Evolutionary conservation across 1,140 invertebrate genomes (phyloP).

Genomic region (Holotrichia oblita): DNA sequence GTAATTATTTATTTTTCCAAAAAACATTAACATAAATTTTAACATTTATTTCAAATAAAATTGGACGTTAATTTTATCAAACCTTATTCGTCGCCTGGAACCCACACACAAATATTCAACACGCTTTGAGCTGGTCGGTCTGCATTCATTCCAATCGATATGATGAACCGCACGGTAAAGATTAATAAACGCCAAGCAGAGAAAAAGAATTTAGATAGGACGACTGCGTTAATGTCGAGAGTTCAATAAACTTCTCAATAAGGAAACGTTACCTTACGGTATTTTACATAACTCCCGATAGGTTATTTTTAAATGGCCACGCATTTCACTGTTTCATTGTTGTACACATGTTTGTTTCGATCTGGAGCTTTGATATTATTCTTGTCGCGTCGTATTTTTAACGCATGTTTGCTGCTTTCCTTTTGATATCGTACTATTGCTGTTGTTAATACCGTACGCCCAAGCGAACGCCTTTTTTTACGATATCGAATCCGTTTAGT

Average conservation of each 20-base stretch:
- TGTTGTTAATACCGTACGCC: neutral
- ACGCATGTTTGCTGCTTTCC: conserved; percentile 12
- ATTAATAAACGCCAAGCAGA: conserved; percentile 26
- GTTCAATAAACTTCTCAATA: conserved; percentile 31
- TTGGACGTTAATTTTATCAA: no score
- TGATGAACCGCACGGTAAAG: conserved; percentile 22
- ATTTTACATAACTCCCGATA: conserved; percentile 28
- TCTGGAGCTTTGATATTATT: conserved; percentile 23
- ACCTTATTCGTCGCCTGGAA: neutral
- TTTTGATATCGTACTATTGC: conserved; percentile 12
- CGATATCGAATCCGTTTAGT: neutral
- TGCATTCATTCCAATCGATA: conserved; percentile 21
- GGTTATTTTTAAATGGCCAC: conserved; percentile 22
- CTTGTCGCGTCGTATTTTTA: neutral
- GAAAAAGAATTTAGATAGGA: conserved; percentile 11
- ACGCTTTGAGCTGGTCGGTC: neutral
- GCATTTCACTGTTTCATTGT: conserved; percentile 27
- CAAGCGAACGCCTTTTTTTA: neutral
- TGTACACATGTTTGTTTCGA: conserved; percentile 12
- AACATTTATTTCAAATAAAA: no score
- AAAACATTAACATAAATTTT: no score
- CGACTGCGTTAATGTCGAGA: conserved; percentile 2
- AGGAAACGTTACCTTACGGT: conserved; percentile 32
- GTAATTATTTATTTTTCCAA: no score
- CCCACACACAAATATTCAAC: conserved; percentile 28